Conservation (phyloP, 2,797 vertebrate species). For the Tolypeutes matacus region DNA sequence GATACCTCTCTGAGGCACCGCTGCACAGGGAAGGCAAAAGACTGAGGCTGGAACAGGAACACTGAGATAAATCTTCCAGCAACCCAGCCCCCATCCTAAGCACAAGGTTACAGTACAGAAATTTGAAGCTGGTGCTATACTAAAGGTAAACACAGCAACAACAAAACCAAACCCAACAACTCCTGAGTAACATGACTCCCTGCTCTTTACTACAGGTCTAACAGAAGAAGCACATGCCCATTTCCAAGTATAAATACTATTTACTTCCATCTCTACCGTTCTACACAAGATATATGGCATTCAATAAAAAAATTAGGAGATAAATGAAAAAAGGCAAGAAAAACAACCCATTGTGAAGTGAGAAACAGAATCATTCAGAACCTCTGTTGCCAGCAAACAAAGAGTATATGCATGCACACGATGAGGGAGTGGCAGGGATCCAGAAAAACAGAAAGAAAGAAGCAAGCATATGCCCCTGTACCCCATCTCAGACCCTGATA, state of each 20-base stretch:
- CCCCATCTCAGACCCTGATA: not conserved
- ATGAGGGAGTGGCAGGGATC: not conserved
- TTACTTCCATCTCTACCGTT: not conserved
- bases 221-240: not conserved
- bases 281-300: not conserved
- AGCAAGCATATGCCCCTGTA: not conserved
- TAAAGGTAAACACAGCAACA: constrained; percentile 47
- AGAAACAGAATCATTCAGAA: constrained; percentile 58
- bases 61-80: constrained; percentile 6
- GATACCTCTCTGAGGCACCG: not conserved
- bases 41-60: not conserved
- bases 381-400: not conserved
- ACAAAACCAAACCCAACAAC: constrained; percentile 41
- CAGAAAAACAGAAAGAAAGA: not conserved
- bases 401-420: not conserved
- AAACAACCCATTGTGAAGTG: constrained; percentile 38
- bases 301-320: not conserved
- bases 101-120: not conserved
- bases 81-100: not conserved
- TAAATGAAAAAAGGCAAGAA: not conserved
- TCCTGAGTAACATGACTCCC: not conserved
- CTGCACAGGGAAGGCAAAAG: not conserved
- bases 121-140: not conserved
- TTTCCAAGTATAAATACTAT: not conserved
- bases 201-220: not conserved